Evolutionary conservation across 2,113 vertebrate genomes (phyloP), one percentile per base, ranked within the genome.

Genomic region (Callipepla californica): DNA sequence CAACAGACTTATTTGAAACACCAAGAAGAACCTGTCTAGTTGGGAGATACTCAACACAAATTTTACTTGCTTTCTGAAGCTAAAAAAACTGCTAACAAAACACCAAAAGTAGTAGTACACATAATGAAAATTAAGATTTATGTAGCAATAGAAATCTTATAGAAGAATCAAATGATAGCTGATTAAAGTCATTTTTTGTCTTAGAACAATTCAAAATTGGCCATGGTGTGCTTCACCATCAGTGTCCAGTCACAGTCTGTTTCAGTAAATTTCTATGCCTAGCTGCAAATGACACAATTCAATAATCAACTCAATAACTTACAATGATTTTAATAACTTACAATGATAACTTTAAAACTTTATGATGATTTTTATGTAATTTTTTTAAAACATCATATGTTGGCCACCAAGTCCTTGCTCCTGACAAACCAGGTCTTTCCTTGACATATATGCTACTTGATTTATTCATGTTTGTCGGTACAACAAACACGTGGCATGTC

Each of bases 401-500:
- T 67, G 68, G 59, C 23, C 63, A 73, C 2, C 2, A 13, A 68
- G 69, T 25, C 74, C 88, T 74, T 72, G 85, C 62, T 94, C 62
- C 91, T 92, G 80, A 61, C 82, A 91, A 83, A 79, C 16, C 69
- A 69, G 34, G 89, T 86, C 84, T 78, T 42, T 45, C 87, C 69
- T 18, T 17, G 30, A 79, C 92, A 47, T 5, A 42, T 11, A 6
- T 36, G 40, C 44, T 32, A 8, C 67, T 80, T 66, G 44, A 53
- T 87, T 90, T 67, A 75, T 45, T 90, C 76, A 55, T 20, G 87
- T 95, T 66, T 93, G 95, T 73, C 95, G 92, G 58, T 40, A 91
- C 62, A n/a, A 76, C 21, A 53, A 85, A 76, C 93, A 70, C 57
- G 92, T 78, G 95, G 73, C 96, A 80, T n/a, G 94, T 95, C 97